Evolutionary conservation across 2,888 invertebrate species (phyloP), one percentile per base, ranked within the genome.

Genomic region (Carpatolechia fugitivella): DNA sequence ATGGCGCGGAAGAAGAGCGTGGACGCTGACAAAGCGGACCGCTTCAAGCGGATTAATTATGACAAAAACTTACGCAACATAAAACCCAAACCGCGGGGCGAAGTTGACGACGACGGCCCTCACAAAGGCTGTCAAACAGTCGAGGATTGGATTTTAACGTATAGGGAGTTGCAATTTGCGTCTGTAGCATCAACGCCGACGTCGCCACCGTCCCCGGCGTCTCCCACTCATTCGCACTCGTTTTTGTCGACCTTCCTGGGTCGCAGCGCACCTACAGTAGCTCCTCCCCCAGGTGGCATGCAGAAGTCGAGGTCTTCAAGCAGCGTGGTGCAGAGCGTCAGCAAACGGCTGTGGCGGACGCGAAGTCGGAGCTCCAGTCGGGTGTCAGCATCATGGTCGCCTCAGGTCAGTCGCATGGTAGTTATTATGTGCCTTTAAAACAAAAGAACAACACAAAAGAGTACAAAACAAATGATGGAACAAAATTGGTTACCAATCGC

Each of bases 301-400:
- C 96, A 96, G 93, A 97, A 96, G 91, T 96, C 96, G 73, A 96
- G 96, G 82, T 96, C 96, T 29, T 95, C 96, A 66, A 95, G 96
- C 76, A 96, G 95, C 88, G 96, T 96, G 79, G 95, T 96, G 78
- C 95, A 95, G 79, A 93, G 95, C 80, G 95, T 96, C 68, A 93
- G 96, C 75, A 95, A 95, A 89, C 95, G 95, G 82, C 94, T 97
- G 75, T 97, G 96, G 94, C 93, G 95, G 74, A 94, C 95, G 65
- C 91, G 97, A 72, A 96, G 96, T 66, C 96, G 97, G 76, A 95
- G 95, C 74, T 95, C 95, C 66, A 94, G 94, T 65, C 91, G 95
- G 69, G 90, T 84, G 63, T 82, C 91, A 58, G 91, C 93, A 68
- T 90, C 92, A 55, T 97, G 97, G 97, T 95, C 95, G 57, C 96